A percentile compares a stretch with the other conserved stretches of the same genome.
Evolutionary conservation across 2,888 invertebrate species (phyloP).

Genomic region (Philereme transversata): DNA sequence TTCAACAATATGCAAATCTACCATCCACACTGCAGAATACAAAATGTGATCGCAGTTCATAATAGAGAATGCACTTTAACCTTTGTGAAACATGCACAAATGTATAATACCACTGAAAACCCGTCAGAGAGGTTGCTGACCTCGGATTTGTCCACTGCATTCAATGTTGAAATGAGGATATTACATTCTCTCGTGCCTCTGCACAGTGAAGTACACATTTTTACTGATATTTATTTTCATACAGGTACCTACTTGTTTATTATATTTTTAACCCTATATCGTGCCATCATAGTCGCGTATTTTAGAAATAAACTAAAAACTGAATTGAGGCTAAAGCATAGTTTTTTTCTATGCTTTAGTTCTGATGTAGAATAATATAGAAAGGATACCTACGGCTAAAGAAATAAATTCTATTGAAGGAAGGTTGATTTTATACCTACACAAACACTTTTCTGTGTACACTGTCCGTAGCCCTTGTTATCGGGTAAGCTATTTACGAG

Average conservation of each 20-base stretch:
- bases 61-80: conserved; percentile 43
- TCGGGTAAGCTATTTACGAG: conserved; percentile 1
- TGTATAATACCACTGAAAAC: conserved; percentile 42
- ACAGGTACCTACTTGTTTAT: too few species aligned
- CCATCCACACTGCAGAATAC: conserved; percentile 24
- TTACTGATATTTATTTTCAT: too few species aligned
- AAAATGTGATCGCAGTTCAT: conserved; percentile 29
- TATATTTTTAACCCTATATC: too few species aligned
- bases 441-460: neutral
- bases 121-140: conserved; percentile 41
- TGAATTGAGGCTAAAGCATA: too few species aligned
- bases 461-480: conserved; percentile 1
- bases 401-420: too few species aligned
- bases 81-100: conserved; percentile 47
- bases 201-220: too few species aligned
- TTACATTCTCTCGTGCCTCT: conserved; percentile 30
- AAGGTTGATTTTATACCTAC: too few species aligned
- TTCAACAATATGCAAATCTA: conserved; percentile 20
- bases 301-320: too few species aligned
- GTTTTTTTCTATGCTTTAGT: too few species aligned
- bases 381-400: too few species aligned
- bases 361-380: too few species aligned
- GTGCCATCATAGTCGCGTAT: too few species aligned
- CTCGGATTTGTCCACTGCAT: conserved; percentile 45
- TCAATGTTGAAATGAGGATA: conserved; percentile 42